Base-by-base conservation (phyloP, 2,888 invertebrate genomes). In the Meta bourneti region DNA sequence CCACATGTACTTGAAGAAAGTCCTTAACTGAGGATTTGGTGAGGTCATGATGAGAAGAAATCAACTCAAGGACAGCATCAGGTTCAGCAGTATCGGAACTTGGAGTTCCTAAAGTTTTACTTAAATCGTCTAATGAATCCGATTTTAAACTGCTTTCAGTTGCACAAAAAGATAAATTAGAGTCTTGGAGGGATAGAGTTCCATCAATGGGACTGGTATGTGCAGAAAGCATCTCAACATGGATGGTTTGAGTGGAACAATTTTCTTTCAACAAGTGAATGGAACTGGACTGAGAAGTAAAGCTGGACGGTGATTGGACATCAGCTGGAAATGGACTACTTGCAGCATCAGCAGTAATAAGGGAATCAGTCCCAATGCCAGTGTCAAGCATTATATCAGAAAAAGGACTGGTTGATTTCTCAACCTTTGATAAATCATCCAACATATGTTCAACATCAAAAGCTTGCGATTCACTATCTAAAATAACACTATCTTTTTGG, bases 151-250 rank as follows among this genome's bases (percentile, higher is more conserved):
- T 92, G 54, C 87, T 89, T 79, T 92, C 91, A 61, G 86, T 89
- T 7, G 74, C 61, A 74, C 89, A 81, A 61, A 74, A 89, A 34
- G 92, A 92, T 72, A 90, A 49, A 85, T 88, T 91, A n/a, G 90
- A 90, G 71, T 92, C 90, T 48, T 91, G 91, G 90, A 93, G 91
- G 88, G 91, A 93, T 19, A 93, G 88, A 48, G 91, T 74, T 13
- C 88, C 90, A 61, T 91, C 93, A n/a, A 93, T 85, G 49, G 93
- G 93, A 88, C 93, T 93, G n/a, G 93, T 93, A 72, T 91, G 90
- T 7, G 91, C 91, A 7, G 93, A 93, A 2, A 91, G 74, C 79
- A 90, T 91, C 54, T 91, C 93, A 34, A 91, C 70, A 19, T 87
- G 85, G 80, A 91, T 84, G 79, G 93, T 93, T 82, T 93, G 93